Percentiles rank a stretch among this genome's conserved stretches.
Evolutionary conservation across 2,888 invertebrate species (phyloP).

Genomic region (Callinectes sapidus): DNA sequence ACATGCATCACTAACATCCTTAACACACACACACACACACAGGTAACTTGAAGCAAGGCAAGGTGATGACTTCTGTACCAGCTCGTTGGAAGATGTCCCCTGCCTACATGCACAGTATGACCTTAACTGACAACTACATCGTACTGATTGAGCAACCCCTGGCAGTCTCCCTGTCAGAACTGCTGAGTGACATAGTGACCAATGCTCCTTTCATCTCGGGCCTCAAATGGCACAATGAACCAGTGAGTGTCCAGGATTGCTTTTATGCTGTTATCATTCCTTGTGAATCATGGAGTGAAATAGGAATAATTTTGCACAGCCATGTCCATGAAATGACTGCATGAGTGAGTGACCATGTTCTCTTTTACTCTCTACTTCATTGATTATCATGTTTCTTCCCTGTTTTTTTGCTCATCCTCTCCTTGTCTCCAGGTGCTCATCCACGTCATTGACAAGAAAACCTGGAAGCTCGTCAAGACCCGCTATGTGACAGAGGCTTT

Average conservation of each 20-base stretch:
- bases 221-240: conserved; percentile 85
- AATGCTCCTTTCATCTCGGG: conserved; percentile 83
- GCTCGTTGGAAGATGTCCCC: conserved; percentile 88
- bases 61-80: conserved; percentile 83
- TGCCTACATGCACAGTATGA: conserved; percentile 95
- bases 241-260: conserved; percentile 43
- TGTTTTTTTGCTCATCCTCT: background rate
- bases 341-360: background rate
- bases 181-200: conserved; percentile 81
- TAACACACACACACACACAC: background rate
- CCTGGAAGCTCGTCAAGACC: conserved; percentile 61
- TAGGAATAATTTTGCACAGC: background rate
- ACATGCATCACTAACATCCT: background rate
- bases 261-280: background rate
- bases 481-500: conserved; percentile 81
- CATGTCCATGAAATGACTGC: background rate
- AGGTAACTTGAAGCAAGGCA: conserved; percentile 77
- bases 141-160: conserved; percentile 93
- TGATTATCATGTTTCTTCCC: background rate
- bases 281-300: background rate
- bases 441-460: conserved; percentile 67
- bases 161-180: conserved; percentile 82
- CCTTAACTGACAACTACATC: conserved; percentile 90
- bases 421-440: conserved; percentile 55
- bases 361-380: background rate